phyloP scores from a whole-genome alignment of 64 coral and sea anemone genomes.

The Actinia equina region DNA sequence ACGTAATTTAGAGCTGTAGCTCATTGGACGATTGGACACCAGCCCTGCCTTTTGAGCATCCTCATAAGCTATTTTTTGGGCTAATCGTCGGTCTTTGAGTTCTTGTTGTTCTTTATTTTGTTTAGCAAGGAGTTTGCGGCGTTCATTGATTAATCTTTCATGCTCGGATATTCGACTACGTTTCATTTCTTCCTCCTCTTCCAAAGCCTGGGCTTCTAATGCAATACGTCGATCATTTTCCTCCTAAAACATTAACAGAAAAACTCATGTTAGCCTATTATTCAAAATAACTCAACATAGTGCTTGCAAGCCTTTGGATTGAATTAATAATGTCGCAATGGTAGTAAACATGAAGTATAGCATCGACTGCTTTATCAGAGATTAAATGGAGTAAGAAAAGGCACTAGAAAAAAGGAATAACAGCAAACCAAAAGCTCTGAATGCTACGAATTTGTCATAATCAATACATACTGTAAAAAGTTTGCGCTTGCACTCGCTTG shows the following conservation, averaged over 20 bases:
- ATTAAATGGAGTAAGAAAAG: too few relatives aligned
- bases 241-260: slow-evolving; percentile 16
- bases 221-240: slow-evolving; percentile 15
- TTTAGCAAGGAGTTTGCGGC: slow-evolving; percentile 38
- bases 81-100: slow-evolving; percentile 34
- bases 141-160: slow-evolving; percentile 29
- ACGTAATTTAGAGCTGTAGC: slow-evolving; percentile 28
- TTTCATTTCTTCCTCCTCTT: slow-evolving; percentile 44
- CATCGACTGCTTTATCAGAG: too few relatives aligned
- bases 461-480: neutral
- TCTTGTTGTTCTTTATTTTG: slow-evolving; percentile 55
- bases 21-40: slow-evolving; percentile 15
- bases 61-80: slow-evolving; percentile 40
- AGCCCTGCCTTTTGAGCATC: slow-evolving; percentile 39
- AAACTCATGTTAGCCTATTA: neutral
- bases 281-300: too few relatives aligned
- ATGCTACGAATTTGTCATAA: neutral
- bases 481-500: slow-evolving; percentile 17
- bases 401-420: too few relatives aligned
- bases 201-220: slow-evolving; percentile 17
- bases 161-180: slow-evolving; percentile 32
- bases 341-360: too few relatives aligned
- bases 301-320: too few relatives aligned
- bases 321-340: too few relatives aligned
- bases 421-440: too few relatives aligned